phyloP scores from a whole-genome alignment of 2,888 invertebrate species.

The Latrodectus elegans region DNA sequence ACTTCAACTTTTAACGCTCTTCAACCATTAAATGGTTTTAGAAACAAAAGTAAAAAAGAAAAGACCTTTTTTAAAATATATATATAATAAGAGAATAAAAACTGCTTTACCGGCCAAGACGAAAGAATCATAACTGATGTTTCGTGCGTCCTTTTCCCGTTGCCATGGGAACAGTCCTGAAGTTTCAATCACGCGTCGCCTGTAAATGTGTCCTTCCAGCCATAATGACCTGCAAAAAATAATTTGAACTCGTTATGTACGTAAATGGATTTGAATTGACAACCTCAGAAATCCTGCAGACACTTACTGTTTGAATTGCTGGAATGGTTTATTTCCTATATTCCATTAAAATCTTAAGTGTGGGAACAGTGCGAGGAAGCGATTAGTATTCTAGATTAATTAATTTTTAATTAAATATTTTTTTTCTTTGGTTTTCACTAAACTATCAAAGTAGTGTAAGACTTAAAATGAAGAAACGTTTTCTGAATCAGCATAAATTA shows the following conservation, averaged over 20 bases:
- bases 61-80: not conserved
- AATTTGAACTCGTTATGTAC: slow-evolving; percentile 63
- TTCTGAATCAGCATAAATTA: too few relatives aligned
- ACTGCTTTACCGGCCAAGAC: slow-evolving; percentile 59
- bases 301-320: too few relatives aligned
- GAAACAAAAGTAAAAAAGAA: slow-evolving; percentile 53
- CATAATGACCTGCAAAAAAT: slow-evolving; percentile 67
- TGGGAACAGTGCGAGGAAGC: too few relatives aligned
- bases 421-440: too few relatives aligned
- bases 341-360: too few relatives aligned
- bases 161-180: slow-evolving; percentile 52
- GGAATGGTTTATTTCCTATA: too few relatives aligned
- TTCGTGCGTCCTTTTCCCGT: slow-evolving; percentile 53
- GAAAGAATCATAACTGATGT: slow-evolving; percentile 59
- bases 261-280: slow-evolving; percentile 47
- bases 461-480: too few relatives aligned
- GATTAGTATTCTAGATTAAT: too few relatives aligned
- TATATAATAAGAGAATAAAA: slow-evolving; percentile 29
- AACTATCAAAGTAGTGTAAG: too few relatives aligned
- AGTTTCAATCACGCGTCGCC: slow-evolving; percentile 53
- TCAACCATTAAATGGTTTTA: slow-evolving; percentile 31
- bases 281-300: not conserved
- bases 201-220: slow-evolving; percentile 53
- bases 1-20: slow-evolving; percentile 30
- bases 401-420: too few relatives aligned